Conservation (phyloP, 2,888 invertebrate genomes). For the Pomacea canaliculata region DNA sequence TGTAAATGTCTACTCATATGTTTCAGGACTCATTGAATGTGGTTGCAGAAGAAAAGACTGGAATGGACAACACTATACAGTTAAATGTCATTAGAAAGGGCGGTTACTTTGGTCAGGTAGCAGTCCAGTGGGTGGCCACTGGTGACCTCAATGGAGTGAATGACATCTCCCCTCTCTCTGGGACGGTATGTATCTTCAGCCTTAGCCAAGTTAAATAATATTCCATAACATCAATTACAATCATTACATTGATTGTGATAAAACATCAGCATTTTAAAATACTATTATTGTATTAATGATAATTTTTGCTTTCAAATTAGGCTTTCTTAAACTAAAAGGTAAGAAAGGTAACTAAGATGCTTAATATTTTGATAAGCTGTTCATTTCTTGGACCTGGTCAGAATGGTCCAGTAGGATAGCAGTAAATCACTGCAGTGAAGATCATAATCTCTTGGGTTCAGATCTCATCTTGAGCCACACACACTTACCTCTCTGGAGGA, state of each 20-base stretch:
- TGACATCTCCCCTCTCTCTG: constrained; percentile 62
- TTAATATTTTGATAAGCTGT: no score
- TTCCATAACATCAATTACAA: no score
- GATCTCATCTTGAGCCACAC: no score
- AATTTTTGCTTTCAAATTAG: no score
- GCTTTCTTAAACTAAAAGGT: no score
- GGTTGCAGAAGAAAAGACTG: constrained; percentile 49
- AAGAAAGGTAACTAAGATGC: no score
- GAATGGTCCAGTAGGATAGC: no score
- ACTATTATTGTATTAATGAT: not conserved
- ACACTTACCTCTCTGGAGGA: no score
- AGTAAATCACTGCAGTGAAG: no score
- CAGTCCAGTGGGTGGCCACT: constrained; percentile 58
- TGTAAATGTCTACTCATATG: no score
- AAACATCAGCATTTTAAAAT: not conserved
- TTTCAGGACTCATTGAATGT: constrained; percentile 59
- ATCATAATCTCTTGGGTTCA: no score
- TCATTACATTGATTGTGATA: not conserved
- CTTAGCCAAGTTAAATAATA: no score
- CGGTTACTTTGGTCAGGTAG: constrained; percentile 60
- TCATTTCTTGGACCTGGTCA: not conserved
- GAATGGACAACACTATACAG: constrained; percentile 50
- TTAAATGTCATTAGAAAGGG: constrained; percentile 55
- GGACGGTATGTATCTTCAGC: constrained; percentile 45
- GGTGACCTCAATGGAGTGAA: constrained; percentile 60